Conservation (phyloP, 2,888 invertebrate genomes). For the Spatulosminthurus flaviceps region DNA sequence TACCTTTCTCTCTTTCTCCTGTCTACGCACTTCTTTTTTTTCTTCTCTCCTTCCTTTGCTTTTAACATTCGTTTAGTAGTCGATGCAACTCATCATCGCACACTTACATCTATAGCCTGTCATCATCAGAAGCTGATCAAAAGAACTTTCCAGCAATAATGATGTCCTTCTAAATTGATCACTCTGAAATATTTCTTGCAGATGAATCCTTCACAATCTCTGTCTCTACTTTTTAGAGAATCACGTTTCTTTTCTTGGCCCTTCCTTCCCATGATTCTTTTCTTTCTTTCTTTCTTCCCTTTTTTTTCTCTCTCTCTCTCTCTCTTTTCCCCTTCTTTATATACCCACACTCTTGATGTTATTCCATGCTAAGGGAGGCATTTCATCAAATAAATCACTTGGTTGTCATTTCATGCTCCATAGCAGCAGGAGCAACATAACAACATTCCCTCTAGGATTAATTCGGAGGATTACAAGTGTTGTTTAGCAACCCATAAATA, state of each 20-base stretch:
- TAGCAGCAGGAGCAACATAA: no score
- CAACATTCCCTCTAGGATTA: constrained; percentile 8
- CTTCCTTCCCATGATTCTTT: not conserved
- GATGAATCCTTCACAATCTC: constrained; percentile 29
- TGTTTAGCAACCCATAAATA: constrained; percentile 1
- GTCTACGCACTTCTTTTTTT: not conserved
- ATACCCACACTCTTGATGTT: not conserved
- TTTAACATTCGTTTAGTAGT: constrained; percentile 20
- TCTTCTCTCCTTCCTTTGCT: constrained; percentile 12
- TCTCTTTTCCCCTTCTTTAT: not conserved
- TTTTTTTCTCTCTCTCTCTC: not conserved
- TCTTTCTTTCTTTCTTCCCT: not conserved
- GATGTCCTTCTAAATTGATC: constrained; percentile 44
- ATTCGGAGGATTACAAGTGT: not conserved
- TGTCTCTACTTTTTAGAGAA: not conserved
- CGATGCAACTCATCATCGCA: constrained; percentile 34
- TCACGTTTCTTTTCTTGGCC: constrained; percentile 25
- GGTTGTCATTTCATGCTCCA: constrained; percentile 11
- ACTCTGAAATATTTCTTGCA: constrained; percentile 37
- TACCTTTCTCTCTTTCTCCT: not conserved
- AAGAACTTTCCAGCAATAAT: constrained; percentile 42
- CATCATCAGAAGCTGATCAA: constrained; percentile 50
- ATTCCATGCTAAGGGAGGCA: constrained; percentile 5
- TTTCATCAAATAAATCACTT: constrained; percentile 18
- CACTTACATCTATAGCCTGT: constrained; percentile 33